Base-by-base conservation (phyloP, 1,140 invertebrate genomes). In the Hylyphantes graminicola region DNA sequence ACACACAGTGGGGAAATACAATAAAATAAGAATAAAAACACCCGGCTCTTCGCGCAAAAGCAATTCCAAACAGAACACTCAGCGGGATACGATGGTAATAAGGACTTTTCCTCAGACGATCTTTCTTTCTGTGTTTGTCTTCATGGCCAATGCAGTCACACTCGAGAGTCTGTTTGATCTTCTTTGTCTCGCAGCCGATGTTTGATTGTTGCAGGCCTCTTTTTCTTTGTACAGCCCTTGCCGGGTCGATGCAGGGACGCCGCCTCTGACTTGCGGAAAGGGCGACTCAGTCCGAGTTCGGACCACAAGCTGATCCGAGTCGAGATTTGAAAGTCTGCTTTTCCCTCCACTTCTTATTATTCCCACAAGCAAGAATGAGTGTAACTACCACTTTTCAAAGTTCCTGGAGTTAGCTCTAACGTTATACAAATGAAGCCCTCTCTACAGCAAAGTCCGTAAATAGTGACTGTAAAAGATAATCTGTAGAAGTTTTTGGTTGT, bases 251-350 rank as follows among this genome's bases (percentile, higher is more conserved):
- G 86, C 85, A 2, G 35, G 70, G 54, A 76, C 57, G 19, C 86
- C 54, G 35, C 35, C 35, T 75, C 57, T 78, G 12, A 73, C 85
- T 17, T 12, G 72, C 19, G 59, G 51, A 57, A 53, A 53, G 51
- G 72, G 35, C 21, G 86, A 87, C 35, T 86, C 85, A 55, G 85
- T 86, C 86, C 51, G 86, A 88, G 74, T 88, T 89, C 85, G 87
- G 89, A 90, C 86, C 90, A 91, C 83, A 99, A 99, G 89, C 97
- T 97, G 0, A 99, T 98, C 6, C 91, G 98, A 87, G 97, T 99
- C 7, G 93, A 98, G 76, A 99, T 2, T 35, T 5, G 35, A 35
- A 35, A 35, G 35, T 35, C 35, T 35, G 5, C 35, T 35, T 35
- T 35, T 1, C 35, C 35, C 2, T 35, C 35, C 5, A 35, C 5